Base-by-base conservation (phyloP, 1,140 invertebrate species). In the Drosophila subobscura region DNA sequence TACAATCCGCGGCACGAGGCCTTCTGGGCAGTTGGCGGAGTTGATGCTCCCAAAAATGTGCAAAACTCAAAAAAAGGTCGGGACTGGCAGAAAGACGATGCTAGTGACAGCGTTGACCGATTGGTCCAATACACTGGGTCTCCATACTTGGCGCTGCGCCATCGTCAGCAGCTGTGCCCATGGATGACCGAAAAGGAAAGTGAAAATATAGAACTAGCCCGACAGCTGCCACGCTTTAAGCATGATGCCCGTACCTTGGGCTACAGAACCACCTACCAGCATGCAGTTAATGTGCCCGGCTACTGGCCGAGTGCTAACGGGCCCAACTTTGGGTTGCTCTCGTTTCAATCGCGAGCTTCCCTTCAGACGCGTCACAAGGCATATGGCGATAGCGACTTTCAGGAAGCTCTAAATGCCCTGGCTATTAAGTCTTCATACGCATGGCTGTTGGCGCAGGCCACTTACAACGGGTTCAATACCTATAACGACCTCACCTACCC, bases 401-500 rank as follows among this genome's bases (percentile, higher is more conserved):
- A 93, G 72, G 94, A 96, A 67, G 94, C 94, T 5, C 70, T 97
- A 2, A 93, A 94, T 84, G 92, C 93, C 6, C 94, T 96, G 92
- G 96, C 94, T 4, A 94, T 98, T 56, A 93, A 95, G 53, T 93
- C 94, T 5, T 96, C 95, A 14, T 98, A 96, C 92, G 93, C 93
- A 8, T 97, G 96, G 95, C 92, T 97, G 5, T 91, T 96, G 53
- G 93, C 94, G 0, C 96, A 97, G 92, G 97, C 97, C 5, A 95
- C 94, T 89, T 95, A 96, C 92, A 95, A 96, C 93, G 97, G 98
- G 47, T 99, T 99, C 90, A 96, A 95, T 51, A 96, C 95, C 5
- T 96, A 93, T 72, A 95, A 96, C 80, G 97, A 98, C 56, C 74
- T 98, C 5, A 97, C 96, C 0, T 98, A 98, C 91, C 98, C 98